Base-by-base conservation (phyloP, 2,113 vertebrate species). In the Silurus meridionalis region DNA sequence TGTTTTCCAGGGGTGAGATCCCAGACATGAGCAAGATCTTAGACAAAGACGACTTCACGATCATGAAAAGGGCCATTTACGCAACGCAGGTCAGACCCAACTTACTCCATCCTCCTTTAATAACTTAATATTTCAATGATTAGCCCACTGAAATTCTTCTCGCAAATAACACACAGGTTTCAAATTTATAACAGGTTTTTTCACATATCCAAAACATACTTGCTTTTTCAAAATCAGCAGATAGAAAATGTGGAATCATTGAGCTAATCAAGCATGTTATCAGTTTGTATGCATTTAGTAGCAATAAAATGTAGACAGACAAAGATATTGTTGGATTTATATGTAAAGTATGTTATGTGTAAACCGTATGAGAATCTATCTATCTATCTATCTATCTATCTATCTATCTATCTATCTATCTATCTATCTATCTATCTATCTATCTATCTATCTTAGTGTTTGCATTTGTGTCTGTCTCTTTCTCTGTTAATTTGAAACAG, bases 11-110 rank as follows among this genome's bases (percentile, higher is more conserved):
- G 84, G 89, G 86, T 5, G 89, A 90, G 67, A 88, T 98, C 87
- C 98, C 98, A 61, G 97, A 99, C 86, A 94, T 99, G 95, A 96
- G 94, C 92, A 95, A 94, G 89, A 98, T 99, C 82, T 93, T 99
- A 92, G 98, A 99, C 92, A 93, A 96, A 82, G 98, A 99, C 89
- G 98, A 99, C 91, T 90, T 97, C 91, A 99, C 97, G 53, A 94
- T 99, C 69, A 99, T 99, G 97, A 99, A 99, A 93, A 96, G 98
- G 92, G 98, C 98, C 89, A 99, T 99, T 90, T 99, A 95, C 84
- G 96, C 98, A 83, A 99, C 98, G 66, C 97, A 99, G 98, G 97
- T 99, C 21, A 63, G 82, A 25, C 8, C 15, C 9, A 19, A 1
- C 37, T 25, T 50, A 55, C 28, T 23, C 57, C 52, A 71, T 25